These are phyloP conservation scores for Camelus dromedarius DNA, from an alignment of 2,113 vertebrate genomes.

Conservation along the genomic window DNA sequence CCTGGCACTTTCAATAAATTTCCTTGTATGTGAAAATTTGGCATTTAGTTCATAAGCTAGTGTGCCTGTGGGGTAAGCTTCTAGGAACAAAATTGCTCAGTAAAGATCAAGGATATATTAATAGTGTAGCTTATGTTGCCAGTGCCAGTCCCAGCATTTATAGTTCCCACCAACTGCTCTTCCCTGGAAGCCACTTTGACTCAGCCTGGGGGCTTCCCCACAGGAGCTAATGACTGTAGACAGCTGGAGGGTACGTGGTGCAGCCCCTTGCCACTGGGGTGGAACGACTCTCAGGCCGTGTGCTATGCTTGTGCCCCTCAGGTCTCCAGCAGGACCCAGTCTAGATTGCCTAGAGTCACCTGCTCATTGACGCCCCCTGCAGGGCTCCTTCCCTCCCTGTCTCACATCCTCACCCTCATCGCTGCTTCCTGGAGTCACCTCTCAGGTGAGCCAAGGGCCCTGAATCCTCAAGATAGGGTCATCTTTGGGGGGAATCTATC, in stretches of 20 bases:
- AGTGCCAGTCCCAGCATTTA: not conserved
- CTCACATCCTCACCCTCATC: not conserved
- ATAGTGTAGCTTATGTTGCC: not conserved
- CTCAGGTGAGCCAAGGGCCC: not conserved
- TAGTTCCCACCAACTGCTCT: not conserved
- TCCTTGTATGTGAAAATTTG: not conserved
- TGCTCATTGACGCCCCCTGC: not conserved
- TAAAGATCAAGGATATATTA: not conserved
- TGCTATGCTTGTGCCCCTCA: not conserved
- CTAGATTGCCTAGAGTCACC: not conserved
- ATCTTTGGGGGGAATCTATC: not conserved
- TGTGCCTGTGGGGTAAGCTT: not conserved
- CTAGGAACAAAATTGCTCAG: not conserved
- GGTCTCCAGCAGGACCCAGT: not conserved
- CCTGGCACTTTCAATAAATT: not conserved
- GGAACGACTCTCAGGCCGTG: no score
- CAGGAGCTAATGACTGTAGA: not conserved
- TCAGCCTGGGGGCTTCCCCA: not conserved
- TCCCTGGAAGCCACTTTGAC: not conserved
- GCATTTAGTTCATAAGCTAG: not conserved
- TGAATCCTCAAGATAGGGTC: not conserved
- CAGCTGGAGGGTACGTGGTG: not conserved
- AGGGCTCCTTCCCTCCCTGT: not conserved
- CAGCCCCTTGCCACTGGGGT: rapidly evolving
- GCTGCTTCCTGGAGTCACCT: not conserved